Conservation (phyloP, 2,113 vertebrate genomes). For the Oncorhynchus masou region DNA sequence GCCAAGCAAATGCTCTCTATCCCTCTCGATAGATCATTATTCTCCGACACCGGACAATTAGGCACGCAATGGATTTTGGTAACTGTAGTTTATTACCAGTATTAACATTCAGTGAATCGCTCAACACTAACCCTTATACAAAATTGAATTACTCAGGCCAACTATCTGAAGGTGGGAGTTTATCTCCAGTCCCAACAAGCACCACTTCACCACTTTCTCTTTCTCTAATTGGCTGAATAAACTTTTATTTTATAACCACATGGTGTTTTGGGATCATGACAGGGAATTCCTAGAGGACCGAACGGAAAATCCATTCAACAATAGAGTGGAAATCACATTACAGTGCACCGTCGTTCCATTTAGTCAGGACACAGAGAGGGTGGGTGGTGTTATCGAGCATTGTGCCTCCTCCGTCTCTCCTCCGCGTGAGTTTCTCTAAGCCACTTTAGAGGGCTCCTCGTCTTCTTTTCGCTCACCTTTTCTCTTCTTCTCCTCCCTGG, state of each 20-base stretch:
- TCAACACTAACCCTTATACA: not conserved
- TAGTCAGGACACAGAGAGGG: slow-evolving; percentile 9
- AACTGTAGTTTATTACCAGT: not conserved
- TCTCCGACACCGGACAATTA: too few species aligned
- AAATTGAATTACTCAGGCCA: not conserved
- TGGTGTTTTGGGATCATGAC: slow-evolving; percentile 17
- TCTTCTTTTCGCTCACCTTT: not conserved
- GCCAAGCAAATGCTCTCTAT: too few species aligned
- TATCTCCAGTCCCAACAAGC: slow-evolving; percentile 23
- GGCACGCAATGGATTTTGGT: too few species aligned
- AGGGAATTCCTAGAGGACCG: slow-evolving; percentile 1
- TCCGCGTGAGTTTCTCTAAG: not conserved
- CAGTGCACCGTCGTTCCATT: not conserved
- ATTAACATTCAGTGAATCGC: not conserved
- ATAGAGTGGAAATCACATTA: not conserved
- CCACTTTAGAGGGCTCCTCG: not conserved
- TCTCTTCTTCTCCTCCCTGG: too few species aligned
- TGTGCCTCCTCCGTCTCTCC: not conserved
- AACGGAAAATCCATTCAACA: slow-evolving; percentile 4
- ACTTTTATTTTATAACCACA: not conserved
- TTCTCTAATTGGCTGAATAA: not conserved
- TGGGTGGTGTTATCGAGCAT: not conserved
- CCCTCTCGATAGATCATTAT: too few species aligned
- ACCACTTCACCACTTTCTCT: not conserved
- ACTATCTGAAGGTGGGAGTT: slow-evolving; percentile 18